Evolutionary conservation across 2,888 invertebrate species (phyloP).

Genomic region (Calameuta filiformis): DNA sequence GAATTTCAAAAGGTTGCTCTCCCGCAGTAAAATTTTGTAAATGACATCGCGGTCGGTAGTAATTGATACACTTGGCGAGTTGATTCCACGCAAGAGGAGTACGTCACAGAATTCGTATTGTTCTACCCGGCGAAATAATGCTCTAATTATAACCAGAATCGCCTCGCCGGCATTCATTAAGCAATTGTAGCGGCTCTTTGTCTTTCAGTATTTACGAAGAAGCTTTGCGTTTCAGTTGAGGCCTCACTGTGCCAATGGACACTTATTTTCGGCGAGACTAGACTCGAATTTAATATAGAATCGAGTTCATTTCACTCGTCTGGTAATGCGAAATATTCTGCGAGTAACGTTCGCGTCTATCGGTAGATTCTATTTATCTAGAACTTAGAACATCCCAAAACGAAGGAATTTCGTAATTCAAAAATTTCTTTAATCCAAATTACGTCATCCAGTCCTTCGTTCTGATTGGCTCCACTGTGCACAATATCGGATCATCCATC

Average conservation of each 20-base stretch:
- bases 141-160: slow-evolving; percentile 10
- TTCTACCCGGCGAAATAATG: slow-evolving; percentile 3
- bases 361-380: neutral
- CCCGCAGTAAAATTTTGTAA: neutral
- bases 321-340: neutral
- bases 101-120: neutral
- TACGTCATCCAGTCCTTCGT: too few relatives aligned
- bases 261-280: slow-evolving; percentile 13
- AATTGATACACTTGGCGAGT: neutral
- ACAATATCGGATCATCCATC: neutral
- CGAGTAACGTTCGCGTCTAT: neutral
- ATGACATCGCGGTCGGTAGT: neutral
- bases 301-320: slow-evolving; percentile 18
- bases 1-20: neutral
- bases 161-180: slow-evolving; percentile 6
- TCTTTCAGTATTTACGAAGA: neutral
- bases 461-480: too few relatives aligned
- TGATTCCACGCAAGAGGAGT: too few relatives aligned
- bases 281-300: slow-evolving; percentile 20
- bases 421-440: neutral
- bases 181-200: neutral
- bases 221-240: neutral
- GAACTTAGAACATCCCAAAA: neutral
- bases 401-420: neutral
- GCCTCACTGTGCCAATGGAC: neutral